phyloP scores from a whole-genome alignment of 2,888 invertebrate genomes.

The Pediacus dermestoides region DNA sequence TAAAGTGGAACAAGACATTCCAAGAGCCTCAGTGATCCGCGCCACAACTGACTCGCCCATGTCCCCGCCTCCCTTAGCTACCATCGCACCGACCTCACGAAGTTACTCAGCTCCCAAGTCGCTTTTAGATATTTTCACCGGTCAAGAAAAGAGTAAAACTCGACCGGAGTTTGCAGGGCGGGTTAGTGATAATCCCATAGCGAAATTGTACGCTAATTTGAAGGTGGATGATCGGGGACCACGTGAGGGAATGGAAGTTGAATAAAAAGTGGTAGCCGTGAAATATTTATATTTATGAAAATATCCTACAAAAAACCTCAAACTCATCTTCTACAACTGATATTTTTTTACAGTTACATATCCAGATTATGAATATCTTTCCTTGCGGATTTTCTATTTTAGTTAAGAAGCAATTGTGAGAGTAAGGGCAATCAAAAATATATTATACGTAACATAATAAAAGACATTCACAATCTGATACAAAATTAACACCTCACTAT shows the following conservation, averaged over 20 bases:
- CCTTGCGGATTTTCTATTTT: constrained; percentile 9
- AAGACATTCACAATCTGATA: constrained; percentile 37
- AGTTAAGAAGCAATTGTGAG: constrained; percentile 31
- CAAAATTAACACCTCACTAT: constrained; percentile 43
- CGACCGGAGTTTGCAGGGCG: constrained; percentile 60
- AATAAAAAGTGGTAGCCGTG: constrained; percentile 38
- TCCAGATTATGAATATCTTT: constrained; percentile 38
- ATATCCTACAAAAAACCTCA: constrained; percentile 51
- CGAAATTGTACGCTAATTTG: constrained; percentile 73
- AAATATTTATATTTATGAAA: constrained; percentile 52
- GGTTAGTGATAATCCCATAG: constrained; percentile 56
- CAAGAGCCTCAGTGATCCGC: constrained; percentile 57
- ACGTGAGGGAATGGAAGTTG: constrained; percentile 45
- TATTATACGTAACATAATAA: constrained; percentile 20
- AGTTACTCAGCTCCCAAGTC: constrained; percentile 50
- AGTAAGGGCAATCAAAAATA: constrained; percentile 30
- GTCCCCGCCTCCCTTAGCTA: constrained; percentile 66
- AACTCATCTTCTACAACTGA: constrained; percentile 49
- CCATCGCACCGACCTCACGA: constrained; percentile 32
- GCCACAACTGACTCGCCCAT: constrained; percentile 84
- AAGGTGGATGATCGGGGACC: constrained; percentile 51
- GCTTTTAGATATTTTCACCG: constrained; percentile 66
- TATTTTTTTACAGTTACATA: constrained; percentile 46
- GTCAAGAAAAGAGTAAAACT: constrained; percentile 50
- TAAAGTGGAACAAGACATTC: constrained; percentile 35